Evolutionary conservation across 1,140 invertebrate species (phyloP).

Genomic region (Acyrthosiphon pisum): DNA sequence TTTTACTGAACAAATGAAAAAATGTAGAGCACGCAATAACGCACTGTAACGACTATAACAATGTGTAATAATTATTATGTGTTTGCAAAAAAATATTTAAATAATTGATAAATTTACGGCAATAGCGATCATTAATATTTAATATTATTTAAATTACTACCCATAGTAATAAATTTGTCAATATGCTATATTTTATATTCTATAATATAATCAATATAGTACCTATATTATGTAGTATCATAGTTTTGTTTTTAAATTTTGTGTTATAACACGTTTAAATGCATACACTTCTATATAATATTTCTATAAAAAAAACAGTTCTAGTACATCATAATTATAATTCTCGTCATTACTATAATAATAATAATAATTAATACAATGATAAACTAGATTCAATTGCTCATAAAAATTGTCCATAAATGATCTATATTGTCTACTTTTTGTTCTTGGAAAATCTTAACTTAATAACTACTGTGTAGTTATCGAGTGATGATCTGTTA

Average conservation of each 20-base stretch:
- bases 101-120: not conserved
- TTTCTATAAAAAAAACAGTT: not conserved
- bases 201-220: no score
- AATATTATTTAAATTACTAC: not conserved
- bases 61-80: not conserved
- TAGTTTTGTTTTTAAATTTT: not conserved
- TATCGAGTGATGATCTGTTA: not conserved
- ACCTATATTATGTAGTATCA: no score
- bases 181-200: no score
- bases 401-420: not conserved
- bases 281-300: not conserved
- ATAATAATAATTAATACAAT: not conserved
- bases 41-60: not conserved
- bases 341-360: not conserved
- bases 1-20: conserved; percentile 39
- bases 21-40: not conserved
- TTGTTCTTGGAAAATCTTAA: not conserved
- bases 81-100: not conserved
- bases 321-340: not conserved
- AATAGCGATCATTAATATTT: not conserved
- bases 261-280: not conserved
- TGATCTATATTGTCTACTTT: not conserved
- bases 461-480: not conserved
- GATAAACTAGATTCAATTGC: not conserved
- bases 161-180: no score